Conservation (phyloP, 2,113 vertebrate genomes). For the Calidris pygmaea region DNA sequence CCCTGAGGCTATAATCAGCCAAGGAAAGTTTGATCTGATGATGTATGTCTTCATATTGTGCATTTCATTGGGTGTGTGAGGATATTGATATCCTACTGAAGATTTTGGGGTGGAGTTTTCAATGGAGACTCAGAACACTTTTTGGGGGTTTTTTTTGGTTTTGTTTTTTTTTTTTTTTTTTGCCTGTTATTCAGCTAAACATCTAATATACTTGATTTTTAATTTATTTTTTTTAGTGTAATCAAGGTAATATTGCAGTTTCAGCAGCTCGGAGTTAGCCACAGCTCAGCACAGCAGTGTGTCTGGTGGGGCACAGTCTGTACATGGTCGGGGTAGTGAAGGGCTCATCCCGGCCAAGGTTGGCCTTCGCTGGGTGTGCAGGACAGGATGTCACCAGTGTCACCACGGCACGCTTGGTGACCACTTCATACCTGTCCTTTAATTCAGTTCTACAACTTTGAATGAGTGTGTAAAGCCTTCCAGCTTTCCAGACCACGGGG, state of each 20-base stretch:
- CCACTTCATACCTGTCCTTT: not conserved
- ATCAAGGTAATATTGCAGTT: not conserved
- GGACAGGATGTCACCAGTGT: not conserved
- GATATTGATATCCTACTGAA: slow-evolving; percentile 49
- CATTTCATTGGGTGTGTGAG: slow-evolving; percentile 49
- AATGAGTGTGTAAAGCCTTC: not conserved
- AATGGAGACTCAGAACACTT: not conserved
- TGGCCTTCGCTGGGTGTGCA: not conserved
- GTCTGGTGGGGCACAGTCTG: not conserved
- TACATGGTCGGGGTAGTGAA: fast-evolving
- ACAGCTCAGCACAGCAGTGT: not conserved
- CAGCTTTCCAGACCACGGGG: not conserved
- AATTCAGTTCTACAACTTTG: not conserved
- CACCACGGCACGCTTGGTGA: fast-evolving
- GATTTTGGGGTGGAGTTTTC: slow-evolving; percentile 64
- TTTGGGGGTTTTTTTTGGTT: not conserved
- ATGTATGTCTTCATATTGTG: slow-evolving; percentile 67
- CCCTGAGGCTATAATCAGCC: slow-evolving; percentile 59
- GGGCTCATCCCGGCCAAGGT: not conserved
- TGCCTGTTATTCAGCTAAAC: not conserved
- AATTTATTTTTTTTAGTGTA: not conserved
- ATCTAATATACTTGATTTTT: not conserved
- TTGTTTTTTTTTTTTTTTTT: not conserved
- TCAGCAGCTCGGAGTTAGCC: not conserved
- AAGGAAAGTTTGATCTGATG: slow-evolving; percentile 68